Conservation (phyloP, 1,140 invertebrate genomes). For the Bombus fervidus region DNA sequence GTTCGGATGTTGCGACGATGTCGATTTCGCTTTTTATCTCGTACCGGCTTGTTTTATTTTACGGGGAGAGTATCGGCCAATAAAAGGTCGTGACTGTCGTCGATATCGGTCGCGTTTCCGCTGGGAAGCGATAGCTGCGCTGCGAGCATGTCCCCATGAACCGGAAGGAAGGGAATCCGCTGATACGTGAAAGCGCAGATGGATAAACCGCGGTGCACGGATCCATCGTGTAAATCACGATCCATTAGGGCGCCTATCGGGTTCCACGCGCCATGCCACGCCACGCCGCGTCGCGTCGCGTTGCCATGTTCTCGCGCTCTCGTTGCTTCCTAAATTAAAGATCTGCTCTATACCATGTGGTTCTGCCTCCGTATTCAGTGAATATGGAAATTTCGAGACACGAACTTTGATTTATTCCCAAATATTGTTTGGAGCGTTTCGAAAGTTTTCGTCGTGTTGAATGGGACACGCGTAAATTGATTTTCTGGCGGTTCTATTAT, state of each 20-base stretch:
- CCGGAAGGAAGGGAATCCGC: constrained; percentile 28
- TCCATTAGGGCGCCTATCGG: constrained; percentile 33
- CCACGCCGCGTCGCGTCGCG: background rate
- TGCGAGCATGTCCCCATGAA: background rate
- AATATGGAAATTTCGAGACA: background rate
- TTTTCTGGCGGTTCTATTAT: background rate
- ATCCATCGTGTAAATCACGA: constrained; percentile 39
- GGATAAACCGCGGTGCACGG: constrained; percentile 29
- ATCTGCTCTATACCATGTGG: background rate
- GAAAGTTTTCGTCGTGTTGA: background rate
- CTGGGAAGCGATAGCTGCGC: constrained; percentile 1
- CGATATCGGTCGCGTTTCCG: constrained; percentile 16
- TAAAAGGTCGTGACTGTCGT: constrained; percentile 7
- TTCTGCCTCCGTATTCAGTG: background rate
- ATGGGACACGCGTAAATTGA: background rate
- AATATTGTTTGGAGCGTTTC: background rate
- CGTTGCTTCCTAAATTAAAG: constrained; percentile 17
- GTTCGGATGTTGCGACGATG: background rate
- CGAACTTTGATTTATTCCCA: background rate
- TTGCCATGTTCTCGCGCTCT: background rate
- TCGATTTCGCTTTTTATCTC: background rate
- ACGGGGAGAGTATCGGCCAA: background rate
- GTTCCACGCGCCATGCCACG: background rate
- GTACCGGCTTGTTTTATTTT: background rate
- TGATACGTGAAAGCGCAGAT: constrained; percentile 38